Evolutionary conservation across 2,113 vertebrate species (phyloP), one percentile per base, ranked within the genome.

Genomic region (Acanthisitta chloris): DNA sequence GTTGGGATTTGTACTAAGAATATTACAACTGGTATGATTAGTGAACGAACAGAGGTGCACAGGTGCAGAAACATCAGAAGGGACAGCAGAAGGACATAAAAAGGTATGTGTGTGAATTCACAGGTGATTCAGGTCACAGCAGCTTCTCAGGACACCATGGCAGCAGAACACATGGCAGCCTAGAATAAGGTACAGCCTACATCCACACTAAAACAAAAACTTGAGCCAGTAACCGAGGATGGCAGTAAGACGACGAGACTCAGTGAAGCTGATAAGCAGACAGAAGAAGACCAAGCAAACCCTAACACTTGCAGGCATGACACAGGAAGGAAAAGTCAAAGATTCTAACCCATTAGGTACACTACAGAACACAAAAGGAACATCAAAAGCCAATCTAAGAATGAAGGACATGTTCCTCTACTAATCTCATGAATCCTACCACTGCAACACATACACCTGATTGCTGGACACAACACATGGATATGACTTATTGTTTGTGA

Each of bases 21-120:
- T 2, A 8, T 36, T 42, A 51, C 0, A 0, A 19, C 17, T 19
- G 13, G 10, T n/a, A 28, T 0, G 2, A 34, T 11, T 8, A 71
- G n/a, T 4, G 23, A 64, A 43, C 8, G 15, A 33, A 51, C 6
- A 17, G 18, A 29, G 26, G 43, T 46, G 54, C 26, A 16, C 6
- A 34, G 23, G 11, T 21, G 13, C 4, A 29, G 28, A 42, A 77
- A 25, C 26, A 18, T 33, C 45, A 46, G 33, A 51, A 69, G 57
- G 51, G 54, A 38, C 36, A 55, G n/a, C n/a, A 76, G 20, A 11
- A 52, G n/a, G 29, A 34, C 43, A 40, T 4, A 7, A 29, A 45
- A 71, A 61, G 11, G 5, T 38, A 46, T 1, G 0, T 5, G 14
- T 16, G 4, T 16, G 17, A 20, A 54, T 26, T 26, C 29, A 14